These are phyloP conservation scores for Pristionchus japonicus DNA, from an alignment of 2,888 invertebrate species.

Conservation along the genomic window DNA sequence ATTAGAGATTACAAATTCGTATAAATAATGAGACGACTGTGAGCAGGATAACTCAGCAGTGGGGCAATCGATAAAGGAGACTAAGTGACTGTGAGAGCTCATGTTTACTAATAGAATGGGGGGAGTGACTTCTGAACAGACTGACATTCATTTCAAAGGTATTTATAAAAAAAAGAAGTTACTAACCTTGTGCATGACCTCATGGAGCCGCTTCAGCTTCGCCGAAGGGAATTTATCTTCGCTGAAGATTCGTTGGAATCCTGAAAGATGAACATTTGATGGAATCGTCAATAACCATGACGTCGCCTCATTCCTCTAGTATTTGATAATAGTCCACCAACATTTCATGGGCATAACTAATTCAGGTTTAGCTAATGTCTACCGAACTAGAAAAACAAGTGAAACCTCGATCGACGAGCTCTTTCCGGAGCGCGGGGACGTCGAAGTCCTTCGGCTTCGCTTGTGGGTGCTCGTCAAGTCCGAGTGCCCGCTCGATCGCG, in stretches of 20 bases:
- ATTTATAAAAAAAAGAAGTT: background rate
- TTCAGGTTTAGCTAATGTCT: background rate
- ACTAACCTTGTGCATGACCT: slow-evolving; percentile 42
- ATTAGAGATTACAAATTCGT: background rate
- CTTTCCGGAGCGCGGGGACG: slow-evolving; percentile 29
- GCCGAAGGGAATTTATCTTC: slow-evolving; percentile 16
- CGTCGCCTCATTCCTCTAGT: background rate
- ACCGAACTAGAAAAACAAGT: background rate
- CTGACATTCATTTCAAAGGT: background rate
- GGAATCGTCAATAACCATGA: background rate
- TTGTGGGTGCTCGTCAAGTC: slow-evolving; percentile 40
- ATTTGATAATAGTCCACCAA: background rate
- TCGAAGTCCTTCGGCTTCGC: slow-evolving; percentile 44
- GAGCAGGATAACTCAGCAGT: too few relatives aligned
- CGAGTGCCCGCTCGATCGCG: slow-evolving; percentile 41
- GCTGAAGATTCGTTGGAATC: slow-evolving; percentile 46
- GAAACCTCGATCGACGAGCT: slow-evolving; percentile 33
- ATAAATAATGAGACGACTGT: too few relatives aligned
- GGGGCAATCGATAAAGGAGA: too few relatives aligned
- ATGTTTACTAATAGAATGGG: too few relatives aligned
- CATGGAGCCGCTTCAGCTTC: slow-evolving; percentile 42
- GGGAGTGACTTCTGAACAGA: too few relatives aligned
- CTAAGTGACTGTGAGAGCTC: too few relatives aligned
- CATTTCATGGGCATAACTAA: background rate
- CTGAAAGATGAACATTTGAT: background rate